Percentiles rank a stretch among this genome's conserved stretches.
phyloP scores from a whole-genome alignment of 2,888 invertebrate species.

The Dryadula phaetusa region DNA sequence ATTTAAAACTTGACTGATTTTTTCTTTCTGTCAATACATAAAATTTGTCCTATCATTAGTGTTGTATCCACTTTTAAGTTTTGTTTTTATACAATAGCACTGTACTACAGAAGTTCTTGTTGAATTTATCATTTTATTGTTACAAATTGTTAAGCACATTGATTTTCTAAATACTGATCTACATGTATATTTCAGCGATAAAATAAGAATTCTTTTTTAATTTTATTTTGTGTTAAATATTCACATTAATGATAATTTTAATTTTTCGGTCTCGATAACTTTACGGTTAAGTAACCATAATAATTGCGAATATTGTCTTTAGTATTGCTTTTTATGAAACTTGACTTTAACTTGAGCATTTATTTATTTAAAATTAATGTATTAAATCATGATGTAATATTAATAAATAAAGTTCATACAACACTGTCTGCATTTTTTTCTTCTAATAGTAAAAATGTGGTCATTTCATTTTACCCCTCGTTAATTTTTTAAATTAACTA shows the following conservation, averaged over 20 bases:
- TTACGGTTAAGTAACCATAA: constrained; percentile 31
- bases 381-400: constrained; percentile 79
- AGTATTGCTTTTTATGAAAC: constrained; percentile 63
- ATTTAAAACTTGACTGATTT: constrained; percentile 35
- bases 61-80: constrained; percentile 29
- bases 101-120: constrained; percentile 10
- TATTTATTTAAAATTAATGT: constrained; percentile 80
- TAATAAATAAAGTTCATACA: constrained; percentile 77
- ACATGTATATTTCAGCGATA: neutral
- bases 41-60: constrained; percentile 23
- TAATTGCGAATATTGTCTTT: constrained; percentile 54
- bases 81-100: constrained; percentile 6
- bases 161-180: constrained; percentile 23
- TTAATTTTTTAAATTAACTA: no score
- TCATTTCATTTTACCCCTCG: neutral
- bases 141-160: constrained; percentile 30
- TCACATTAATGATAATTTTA: constrained; percentile 14
- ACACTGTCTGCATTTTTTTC: constrained; percentile 43
- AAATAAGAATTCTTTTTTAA: neutral
- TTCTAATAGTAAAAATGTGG: neutral
- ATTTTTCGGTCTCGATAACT: constrained; percentile 23
- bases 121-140: constrained; percentile 20
- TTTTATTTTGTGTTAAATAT: constrained; percentile 11
- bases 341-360: constrained; percentile 72
- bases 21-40: constrained; percentile 27